Conservation (phyloP, 2,797 vertebrate genomes). For the Danionella dracula region DNA sequence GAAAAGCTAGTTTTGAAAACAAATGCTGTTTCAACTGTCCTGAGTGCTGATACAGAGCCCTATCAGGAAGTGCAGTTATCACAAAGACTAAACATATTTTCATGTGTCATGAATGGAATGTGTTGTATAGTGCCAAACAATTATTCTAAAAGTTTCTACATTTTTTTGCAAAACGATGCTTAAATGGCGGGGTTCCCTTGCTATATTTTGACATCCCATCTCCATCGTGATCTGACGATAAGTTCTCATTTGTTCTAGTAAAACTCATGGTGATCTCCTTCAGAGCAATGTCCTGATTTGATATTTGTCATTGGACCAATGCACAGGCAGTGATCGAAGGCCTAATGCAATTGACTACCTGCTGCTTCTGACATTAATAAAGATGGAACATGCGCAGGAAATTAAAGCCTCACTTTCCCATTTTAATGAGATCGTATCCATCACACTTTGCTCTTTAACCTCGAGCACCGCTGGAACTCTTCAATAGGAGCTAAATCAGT, state of each 20-base stretch:
- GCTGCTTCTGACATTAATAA: constrained; percentile 58
- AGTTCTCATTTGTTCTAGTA: constrained; percentile 39
- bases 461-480: constrained; percentile 33
- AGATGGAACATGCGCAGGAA: constrained; percentile 58
- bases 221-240: constrained; percentile 9
- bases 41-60: no score
- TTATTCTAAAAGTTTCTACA: no score
- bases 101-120: no score
- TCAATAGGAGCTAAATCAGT: constrained; percentile 35
- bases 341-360: constrained; percentile 54
- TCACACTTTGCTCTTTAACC: constrained; percentile 58
- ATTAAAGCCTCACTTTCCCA: constrained; percentile 55
- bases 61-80: no score
- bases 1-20: no score
- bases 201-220: constrained; percentile 2
- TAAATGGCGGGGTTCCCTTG: background rate
- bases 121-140: no score
- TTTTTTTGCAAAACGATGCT: no score
- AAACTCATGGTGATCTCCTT: constrained; percentile 32
- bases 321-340: constrained; percentile 49
- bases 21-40: no score
- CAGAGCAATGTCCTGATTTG: constrained; percentile 38
- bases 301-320: constrained; percentile 50
- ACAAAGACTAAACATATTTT: no score
- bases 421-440: constrained; percentile 61